A percentile compares a stretch with the other conserved stretches of the same genome.
Conservation (phyloP, 2,888 invertebrate genomes). For the Meandrusa payeni region DNA sequence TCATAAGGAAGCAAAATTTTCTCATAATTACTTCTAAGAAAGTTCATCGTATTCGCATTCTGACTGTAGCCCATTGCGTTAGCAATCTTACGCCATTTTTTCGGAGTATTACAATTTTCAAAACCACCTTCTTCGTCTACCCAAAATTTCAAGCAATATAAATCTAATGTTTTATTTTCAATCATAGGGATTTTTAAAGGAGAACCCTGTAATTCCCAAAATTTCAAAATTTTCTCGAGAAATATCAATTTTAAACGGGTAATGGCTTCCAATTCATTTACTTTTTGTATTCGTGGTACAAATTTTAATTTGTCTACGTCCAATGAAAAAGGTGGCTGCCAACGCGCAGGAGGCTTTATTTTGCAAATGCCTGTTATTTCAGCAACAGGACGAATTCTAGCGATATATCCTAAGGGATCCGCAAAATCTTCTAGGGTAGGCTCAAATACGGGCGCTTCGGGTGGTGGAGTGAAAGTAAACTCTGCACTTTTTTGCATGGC, state of each 20-base stretch:
- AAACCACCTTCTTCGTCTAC: conserved; percentile 81
- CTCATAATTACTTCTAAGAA: conserved; percentile 84
- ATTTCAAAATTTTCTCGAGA: conserved; percentile 86
- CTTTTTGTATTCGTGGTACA: conserved; percentile 76
- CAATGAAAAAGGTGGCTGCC: conserved; percentile 90
- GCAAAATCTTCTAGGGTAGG: conserved; percentile 87
- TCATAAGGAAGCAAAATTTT: conserved; percentile 85
- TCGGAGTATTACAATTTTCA: conserved; percentile 81
- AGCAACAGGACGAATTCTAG: conserved; percentile 86
- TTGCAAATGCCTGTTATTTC: conserved; percentile 88
- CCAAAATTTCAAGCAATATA: conserved; percentile 83
- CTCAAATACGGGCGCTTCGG: conserved; percentile 86
- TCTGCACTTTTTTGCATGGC: conserved; percentile 76
- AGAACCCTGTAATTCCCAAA: conserved; percentile 87
- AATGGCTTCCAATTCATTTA: conserved; percentile 83
- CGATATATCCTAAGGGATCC: conserved; percentile 87
- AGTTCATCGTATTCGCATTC: conserved; percentile 77
- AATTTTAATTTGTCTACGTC: conserved; percentile 84
- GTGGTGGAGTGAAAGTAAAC: conserved; percentile 74
- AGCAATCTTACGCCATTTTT: conserved; percentile 85
- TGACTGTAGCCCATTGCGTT: conserved; percentile 82
- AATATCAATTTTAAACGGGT: conserved; percentile 87
- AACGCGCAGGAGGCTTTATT: conserved; percentile 87
- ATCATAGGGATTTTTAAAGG: conserved; percentile 84
- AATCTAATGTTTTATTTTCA: conserved; percentile 85